Percentiles rank a stretch among this genome's conserved stretches.
Conservation (phyloP, 1,140 invertebrate genomes). For the Luehdorfia chinensis region DNA sequence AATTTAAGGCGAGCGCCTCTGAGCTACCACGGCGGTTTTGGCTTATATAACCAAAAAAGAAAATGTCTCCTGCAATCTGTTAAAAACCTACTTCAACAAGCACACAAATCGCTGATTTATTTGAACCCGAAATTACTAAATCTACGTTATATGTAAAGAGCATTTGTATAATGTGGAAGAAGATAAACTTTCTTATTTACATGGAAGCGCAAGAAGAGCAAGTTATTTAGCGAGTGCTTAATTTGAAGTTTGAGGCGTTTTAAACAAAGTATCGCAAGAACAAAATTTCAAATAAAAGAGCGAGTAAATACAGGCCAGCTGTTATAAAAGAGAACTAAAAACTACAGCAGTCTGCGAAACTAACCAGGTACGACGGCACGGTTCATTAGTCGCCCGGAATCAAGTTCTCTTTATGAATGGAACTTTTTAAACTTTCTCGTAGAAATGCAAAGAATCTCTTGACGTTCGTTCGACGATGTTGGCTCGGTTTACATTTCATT, state of each 20-base stretch:
- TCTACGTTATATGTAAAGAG: no score
- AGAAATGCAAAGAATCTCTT: constrained; percentile 16
- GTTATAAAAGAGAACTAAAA: constrained; percentile 27
- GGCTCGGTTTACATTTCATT: background rate
- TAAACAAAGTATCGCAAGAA: constrained; percentile 25
- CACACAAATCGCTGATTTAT: background rate
- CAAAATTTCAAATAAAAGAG: constrained; percentile 23
- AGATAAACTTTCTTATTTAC: no score
- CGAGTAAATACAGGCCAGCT: constrained; percentile 41
- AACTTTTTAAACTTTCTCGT: constrained; percentile 23
- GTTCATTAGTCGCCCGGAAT: constrained; percentile 47
- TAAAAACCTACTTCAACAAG: background rate
- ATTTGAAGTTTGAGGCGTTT: background rate
- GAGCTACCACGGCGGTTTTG: no score
- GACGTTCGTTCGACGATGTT: constrained; percentile 7
- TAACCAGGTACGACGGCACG: constrained; percentile 33
- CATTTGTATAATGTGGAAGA: no score
- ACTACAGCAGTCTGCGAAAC: constrained; percentile 36
- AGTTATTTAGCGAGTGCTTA: background rate
- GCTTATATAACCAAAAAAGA: no score
- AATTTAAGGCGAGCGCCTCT: no score
- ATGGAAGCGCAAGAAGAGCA: no score
- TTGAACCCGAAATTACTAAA: no score
- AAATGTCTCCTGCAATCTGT: no score
- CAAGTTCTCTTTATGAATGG: constrained; percentile 22